These are phyloP conservation scores for Epirrita christyi DNA, from an alignment of 2,888 invertebrate species.

Conservation along the genomic window DNA sequence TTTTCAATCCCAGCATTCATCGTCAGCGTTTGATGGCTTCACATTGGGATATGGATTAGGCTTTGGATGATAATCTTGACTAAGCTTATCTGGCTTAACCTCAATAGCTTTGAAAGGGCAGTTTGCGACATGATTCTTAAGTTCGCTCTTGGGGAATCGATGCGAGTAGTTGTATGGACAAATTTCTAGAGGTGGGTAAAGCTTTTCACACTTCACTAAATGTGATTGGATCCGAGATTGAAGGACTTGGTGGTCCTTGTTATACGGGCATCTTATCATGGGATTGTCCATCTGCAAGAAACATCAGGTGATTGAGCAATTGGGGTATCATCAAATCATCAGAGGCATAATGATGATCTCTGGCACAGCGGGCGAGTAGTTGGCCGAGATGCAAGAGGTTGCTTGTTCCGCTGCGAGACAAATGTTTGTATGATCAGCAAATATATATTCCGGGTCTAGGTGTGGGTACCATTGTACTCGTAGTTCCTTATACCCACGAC, in stretches of 20 bases:
- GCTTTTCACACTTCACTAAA: conserved; percentile 80
- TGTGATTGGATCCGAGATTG: conserved; percentile 81
- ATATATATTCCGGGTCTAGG: no score
- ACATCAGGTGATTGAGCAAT: no score
- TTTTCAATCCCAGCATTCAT: conserved; percentile 18
- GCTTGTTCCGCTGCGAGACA: no score
- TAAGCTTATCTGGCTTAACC: conserved; percentile 29
- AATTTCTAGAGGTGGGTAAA: conserved; percentile 64
- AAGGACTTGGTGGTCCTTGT: conserved; percentile 75
- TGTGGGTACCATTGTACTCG: no score
- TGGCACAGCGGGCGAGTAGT: no score
- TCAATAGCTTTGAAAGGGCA: conserved; percentile 46
- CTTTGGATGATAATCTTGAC: conserved; percentile 33
- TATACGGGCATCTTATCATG: conserved; percentile 82
- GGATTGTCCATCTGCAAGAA: conserved; percentile 51
- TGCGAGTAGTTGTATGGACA: conserved; percentile 85
- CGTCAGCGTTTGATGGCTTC: not conserved
- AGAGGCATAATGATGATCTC: no score
- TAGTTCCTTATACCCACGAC: no score
- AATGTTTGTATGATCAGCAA: no score
- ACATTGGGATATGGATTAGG: not conserved
- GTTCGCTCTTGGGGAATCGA: conserved; percentile 66
- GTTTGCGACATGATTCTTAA: conserved; percentile 47
- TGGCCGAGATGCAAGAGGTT: no score
- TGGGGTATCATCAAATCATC: no score